Conservation (phyloP, 2,113 vertebrate genomes). For the Setophaga coronata region DNA sequence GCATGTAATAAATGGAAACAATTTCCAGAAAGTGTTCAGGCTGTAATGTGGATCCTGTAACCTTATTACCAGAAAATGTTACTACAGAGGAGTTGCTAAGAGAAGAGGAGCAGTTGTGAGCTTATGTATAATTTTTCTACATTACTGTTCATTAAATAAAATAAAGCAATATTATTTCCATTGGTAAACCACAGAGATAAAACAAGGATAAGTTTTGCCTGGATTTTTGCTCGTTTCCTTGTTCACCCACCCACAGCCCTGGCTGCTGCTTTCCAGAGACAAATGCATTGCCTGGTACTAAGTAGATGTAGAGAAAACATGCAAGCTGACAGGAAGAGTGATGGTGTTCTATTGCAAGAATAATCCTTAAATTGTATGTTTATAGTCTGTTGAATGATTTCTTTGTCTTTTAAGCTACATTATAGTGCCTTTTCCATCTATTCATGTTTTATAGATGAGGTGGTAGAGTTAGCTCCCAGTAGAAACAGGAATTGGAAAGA, state of each 20-base stretch:
- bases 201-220: neutral
- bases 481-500: neutral
- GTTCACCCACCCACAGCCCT: neutral
- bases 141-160: slow-evolving; percentile 30
- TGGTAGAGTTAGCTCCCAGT: neutral
- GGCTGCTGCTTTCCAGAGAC: neutral
- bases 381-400: neutral
- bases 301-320: neutral
- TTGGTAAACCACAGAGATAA: neutral
- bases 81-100: neutral
- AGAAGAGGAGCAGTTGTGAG: neutral
- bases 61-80: neutral
- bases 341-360: neutral
- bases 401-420: neutral
- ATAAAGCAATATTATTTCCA: neutral
- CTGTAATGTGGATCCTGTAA: neutral
- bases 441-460: neutral
- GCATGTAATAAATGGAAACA: neutral
- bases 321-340: neutral
- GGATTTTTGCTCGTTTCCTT: neutral
- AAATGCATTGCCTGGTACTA: neutral
- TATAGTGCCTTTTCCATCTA: neutral
- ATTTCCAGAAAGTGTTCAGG: neutral
- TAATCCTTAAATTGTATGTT: neutral
- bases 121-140: neutral